Conservation (phyloP, 2,113 vertebrate species). For the Camelus dromedarius region DNA sequence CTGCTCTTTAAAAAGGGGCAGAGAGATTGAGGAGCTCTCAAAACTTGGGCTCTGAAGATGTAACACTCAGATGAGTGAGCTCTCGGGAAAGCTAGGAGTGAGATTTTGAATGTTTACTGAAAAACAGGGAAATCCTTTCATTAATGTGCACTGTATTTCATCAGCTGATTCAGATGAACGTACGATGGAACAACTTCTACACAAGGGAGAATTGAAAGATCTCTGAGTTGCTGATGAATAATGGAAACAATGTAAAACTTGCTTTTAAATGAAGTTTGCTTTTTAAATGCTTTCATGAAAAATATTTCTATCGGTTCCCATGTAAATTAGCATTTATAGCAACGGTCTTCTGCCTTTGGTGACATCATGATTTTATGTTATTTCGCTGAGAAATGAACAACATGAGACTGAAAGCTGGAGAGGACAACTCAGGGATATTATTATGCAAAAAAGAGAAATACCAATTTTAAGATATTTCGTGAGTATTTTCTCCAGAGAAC, state of each 20-base stretch:
- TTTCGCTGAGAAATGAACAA: not conserved
- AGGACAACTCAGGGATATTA: not conserved
- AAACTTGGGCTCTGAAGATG: constrained; percentile 33
- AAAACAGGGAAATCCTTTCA: constrained; percentile 65
- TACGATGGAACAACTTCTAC: constrained; percentile 45
- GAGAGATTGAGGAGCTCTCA: constrained; percentile 55
- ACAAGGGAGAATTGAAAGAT: not conserved
- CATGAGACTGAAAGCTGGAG: not conserved
- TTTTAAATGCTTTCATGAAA: constrained; percentile 16
- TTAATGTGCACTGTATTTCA: constrained; percentile 62
- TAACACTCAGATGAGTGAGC: constrained; percentile 68
- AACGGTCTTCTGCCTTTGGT: constrained; percentile 27
- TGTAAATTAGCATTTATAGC: constrained; percentile 1
- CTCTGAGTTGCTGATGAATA: constrained; percentile 46
- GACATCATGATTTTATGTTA: constrained; percentile 9
- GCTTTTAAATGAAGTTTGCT: constrained; percentile 51
- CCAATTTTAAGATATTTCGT: not conserved
- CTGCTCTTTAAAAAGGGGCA: constrained; percentile 69
- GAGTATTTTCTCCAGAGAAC: not conserved
- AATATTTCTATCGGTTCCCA: not conserved
- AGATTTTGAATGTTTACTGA: constrained; percentile 69
- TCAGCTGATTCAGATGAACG: constrained; percentile 19
- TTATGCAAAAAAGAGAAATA: not conserved
- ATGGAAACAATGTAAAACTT: constrained; percentile 3
- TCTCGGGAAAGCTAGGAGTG: constrained; percentile 69